These are phyloP conservation scores for Apodemus agrarius DNA, from an alignment of 2,797 vertebrate genomes.

Conservation along the genomic window DNA sequence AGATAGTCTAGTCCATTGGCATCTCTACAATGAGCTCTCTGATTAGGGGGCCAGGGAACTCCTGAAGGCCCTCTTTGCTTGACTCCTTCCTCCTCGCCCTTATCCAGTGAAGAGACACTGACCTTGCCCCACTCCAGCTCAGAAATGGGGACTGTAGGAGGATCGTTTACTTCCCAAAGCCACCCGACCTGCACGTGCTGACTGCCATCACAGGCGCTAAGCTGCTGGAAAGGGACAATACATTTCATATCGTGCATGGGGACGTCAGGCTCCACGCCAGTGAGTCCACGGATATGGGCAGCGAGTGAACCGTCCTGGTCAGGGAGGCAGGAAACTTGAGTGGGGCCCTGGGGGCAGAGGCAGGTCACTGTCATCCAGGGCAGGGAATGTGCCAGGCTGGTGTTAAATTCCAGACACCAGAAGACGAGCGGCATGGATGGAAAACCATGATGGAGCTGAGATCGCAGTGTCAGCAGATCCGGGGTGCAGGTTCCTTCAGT, in stretches of 20 bases:
- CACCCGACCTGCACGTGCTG: background rate
- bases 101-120: background rate
- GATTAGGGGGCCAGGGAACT: background rate
- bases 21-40: background rate
- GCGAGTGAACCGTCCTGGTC: background rate
- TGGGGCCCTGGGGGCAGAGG: background rate
- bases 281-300: background rate
- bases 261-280: background rate
- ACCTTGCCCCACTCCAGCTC: background rate
- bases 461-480: slow-evolving; percentile 12
- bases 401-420: slow-evolving; percentile 74
- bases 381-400: slow-evolving; percentile 29
- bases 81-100: background rate
- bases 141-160: background rate
- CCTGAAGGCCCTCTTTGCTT: background rate
- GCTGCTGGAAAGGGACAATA: background rate
- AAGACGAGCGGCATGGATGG: slow-evolving; percentile 65
- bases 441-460: slow-evolving; percentile 60
- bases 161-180: background rate
- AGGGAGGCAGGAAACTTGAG: slow-evolving; percentile 48
- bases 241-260: fast-evolving
- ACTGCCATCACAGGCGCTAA: background rate
- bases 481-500: background rate
- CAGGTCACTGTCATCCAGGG: background rate
- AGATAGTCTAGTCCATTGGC: background rate